phyloP scores from a whole-genome alignment of 2,888 invertebrate genomes.

The Caenorhabditis afra region DNA sequence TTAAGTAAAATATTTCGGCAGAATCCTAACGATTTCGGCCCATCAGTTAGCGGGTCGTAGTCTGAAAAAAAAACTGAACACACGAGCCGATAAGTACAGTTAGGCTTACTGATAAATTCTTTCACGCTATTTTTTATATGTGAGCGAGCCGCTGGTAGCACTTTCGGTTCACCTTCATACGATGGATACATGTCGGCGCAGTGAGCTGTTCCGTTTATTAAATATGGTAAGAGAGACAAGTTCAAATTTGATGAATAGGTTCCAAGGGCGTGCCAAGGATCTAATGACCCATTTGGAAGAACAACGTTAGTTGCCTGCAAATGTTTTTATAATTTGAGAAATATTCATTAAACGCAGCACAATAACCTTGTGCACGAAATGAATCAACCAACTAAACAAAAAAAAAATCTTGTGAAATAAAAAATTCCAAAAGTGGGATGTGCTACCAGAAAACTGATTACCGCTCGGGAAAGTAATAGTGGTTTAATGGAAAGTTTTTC shows the following conservation, averaged over 20 bases:
- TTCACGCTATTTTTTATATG: slow-evolving; percentile 56
- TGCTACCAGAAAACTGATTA: too few relatives aligned
- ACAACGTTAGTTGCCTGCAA: slow-evolving; percentile 71
- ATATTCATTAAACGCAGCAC: too few relatives aligned
- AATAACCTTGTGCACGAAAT: too few relatives aligned
- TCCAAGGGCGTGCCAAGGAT: slow-evolving; percentile 77
- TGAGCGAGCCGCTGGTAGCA: slow-evolving; percentile 66
- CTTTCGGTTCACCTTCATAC: slow-evolving; percentile 70
- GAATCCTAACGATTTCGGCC: too few relatives aligned
- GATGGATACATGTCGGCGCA: slow-evolving; percentile 77
- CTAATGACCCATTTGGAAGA: slow-evolving; percentile 74
- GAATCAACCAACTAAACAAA: too few relatives aligned
- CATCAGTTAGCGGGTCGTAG: slow-evolving; percentile 14
- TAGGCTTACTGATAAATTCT: slow-evolving; percentile 49
- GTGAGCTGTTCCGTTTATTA: slow-evolving; percentile 74
- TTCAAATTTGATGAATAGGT: slow-evolving; percentile 43
- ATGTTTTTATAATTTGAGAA: too few relatives aligned
- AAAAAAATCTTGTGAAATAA: too few relatives aligned
- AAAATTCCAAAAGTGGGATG: too few relatives aligned
- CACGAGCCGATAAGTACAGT: too few relatives aligned
- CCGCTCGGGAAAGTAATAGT: too few relatives aligned
- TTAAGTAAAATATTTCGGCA: too few relatives aligned
- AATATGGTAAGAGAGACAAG: slow-evolving; percentile 35
- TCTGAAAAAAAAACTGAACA: slow-evolving; percentile 24
- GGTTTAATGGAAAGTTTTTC: too few relatives aligned